phyloP scores from a whole-genome alignment of 2,888 invertebrate species.

The Nephrotoma appendiculata region DNA sequence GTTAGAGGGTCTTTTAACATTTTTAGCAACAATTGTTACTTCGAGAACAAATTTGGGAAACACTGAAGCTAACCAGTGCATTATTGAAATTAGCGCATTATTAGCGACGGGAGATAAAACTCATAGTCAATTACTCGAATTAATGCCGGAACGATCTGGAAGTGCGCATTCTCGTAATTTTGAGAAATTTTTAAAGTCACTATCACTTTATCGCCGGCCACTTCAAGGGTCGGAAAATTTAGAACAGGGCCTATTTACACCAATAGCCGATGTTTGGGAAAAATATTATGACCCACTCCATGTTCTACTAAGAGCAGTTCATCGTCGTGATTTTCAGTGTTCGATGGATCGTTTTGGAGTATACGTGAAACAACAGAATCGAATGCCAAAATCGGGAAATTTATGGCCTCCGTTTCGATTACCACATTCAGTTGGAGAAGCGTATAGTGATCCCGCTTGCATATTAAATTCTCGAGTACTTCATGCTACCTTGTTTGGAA shows the following conservation, averaged over 20 bases:
- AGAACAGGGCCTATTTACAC: constrained; percentile 81
- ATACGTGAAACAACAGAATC: constrained; percentile 48
- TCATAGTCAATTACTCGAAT: constrained; percentile 86
- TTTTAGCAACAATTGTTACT: constrained; percentile 76
- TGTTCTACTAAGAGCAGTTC: constrained; percentile 78
- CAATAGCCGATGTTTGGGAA: constrained; percentile 81
- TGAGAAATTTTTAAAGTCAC: constrained; percentile 67
- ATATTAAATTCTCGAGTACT: constrained; percentile 30
- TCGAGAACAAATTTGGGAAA: constrained; percentile 68
- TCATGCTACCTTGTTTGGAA: constrained; percentile 49
- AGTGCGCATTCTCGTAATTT: constrained; percentile 80
- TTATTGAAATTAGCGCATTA: constrained; percentile 84
- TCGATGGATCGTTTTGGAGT: constrained; percentile 87
- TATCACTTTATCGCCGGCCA: constrained; percentile 78
- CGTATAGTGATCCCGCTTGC: constrained; percentile 50
- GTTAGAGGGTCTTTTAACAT: constrained; percentile 85
- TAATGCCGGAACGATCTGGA: constrained; percentile 94
- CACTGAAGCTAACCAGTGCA: constrained; percentile 50
- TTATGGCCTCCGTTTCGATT: constrained; percentile 74
- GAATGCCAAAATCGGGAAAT: constrained; percentile 39
- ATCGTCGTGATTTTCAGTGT: constrained; percentile 82
- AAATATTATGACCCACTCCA: constrained; percentile 88
- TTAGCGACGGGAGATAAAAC: constrained; percentile 90
- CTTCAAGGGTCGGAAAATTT: constrained; percentile 53
- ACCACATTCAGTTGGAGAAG: constrained; percentile 45